A percentile compares a stretch with the other conserved stretches of the same genome.
Evolutionary conservation across 2,113 vertebrate genomes (phyloP).

Genomic region (Rattus norvegicus): GRCr8 NC_086030.1:11470501-11471000

Average conservation of each 20-base stretch:
- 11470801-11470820: conserved; percentile 64
- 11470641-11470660: conserved; percentile 70
- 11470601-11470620: not conserved
- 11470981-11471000: not conserved
- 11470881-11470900: not conserved
- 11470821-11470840: too few species aligned
- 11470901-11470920: conserved; percentile 31
- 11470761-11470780: conserved; percentile 70
- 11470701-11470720: conserved; percentile 71
- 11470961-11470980: not conserved
- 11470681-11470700: conserved; percentile 61
- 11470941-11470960: not conserved
- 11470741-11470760: conserved; percentile 76
- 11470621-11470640: conserved; percentile 31
- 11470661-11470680: not conserved
- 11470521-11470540: not conserved
- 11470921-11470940: not conserved
- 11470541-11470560: not conserved
- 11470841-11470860: not conserved
- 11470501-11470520: not conserved
- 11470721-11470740: conserved; percentile 72
- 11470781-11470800: conserved; percentile 75
- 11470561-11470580: not conserved
- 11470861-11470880: not conserved
- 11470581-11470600: not conserved